These are phyloP conservation scores for Netelia virgata DNA, from an alignment of 2,888 invertebrate species.

Conservation along the genomic window DNA sequence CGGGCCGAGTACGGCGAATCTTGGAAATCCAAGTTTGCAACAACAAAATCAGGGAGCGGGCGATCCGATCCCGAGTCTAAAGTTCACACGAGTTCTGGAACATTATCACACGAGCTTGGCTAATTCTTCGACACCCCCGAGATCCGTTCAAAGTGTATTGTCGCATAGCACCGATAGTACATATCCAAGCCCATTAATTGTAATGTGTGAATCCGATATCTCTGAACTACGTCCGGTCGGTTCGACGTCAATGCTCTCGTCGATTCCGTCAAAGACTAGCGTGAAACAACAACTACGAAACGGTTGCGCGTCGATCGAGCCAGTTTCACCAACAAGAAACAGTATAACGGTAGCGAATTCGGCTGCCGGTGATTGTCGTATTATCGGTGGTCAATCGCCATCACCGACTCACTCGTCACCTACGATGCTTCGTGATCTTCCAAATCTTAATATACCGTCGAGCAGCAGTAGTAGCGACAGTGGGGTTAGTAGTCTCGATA, in stretches of 20 bases:
- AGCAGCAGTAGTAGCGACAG: conserved; percentile 85
- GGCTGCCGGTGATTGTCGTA: conserved; percentile 73
- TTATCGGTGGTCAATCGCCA: conserved; percentile 70
- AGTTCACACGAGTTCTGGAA: conserved; percentile 74
- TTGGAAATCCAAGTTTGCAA: conserved; percentile 51
- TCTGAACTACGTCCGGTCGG: conserved; percentile 74
- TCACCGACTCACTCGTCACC: conserved; percentile 77
- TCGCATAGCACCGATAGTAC: conserved; percentile 62
- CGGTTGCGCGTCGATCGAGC: conserved; percentile 19
- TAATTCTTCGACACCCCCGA: conserved; percentile 56
- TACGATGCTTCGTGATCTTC: conserved; percentile 79
- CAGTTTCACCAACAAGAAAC: conserved; percentile 49
- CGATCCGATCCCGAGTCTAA: conserved; percentile 72
- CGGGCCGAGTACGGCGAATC: conserved; percentile 65
- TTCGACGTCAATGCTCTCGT: conserved; percentile 77
- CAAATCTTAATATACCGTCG: conserved; percentile 78
- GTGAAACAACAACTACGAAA: conserved; percentile 73
- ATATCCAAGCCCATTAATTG: conserved; percentile 73
- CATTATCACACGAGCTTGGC: conserved; percentile 61
- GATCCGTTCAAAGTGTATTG: conserved; percentile 73
- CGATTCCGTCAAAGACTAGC: conserved; percentile 76
- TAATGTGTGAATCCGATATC: conserved; percentile 77
- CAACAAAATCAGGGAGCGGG: conserved; percentile 67
- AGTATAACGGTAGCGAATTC: conserved; percentile 60
- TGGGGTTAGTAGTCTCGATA: conserved; percentile 78